phyloP scores from a whole-genome alignment of 2,113 vertebrate species.

The Lichenostomus cassidix region DNA sequence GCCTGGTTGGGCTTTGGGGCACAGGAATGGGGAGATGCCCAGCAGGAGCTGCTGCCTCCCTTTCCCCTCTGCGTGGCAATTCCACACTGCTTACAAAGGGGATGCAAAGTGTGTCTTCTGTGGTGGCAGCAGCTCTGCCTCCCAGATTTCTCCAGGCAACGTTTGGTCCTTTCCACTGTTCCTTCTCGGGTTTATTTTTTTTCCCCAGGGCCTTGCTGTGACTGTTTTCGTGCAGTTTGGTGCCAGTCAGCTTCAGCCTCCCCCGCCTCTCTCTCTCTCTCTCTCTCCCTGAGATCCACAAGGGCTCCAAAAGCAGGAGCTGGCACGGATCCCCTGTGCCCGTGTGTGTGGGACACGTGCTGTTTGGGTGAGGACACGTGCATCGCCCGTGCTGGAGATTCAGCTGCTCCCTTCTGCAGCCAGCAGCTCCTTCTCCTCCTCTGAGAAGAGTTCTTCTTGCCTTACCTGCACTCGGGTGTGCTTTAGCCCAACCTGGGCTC shows the following conservation, averaged over 20 bases:
- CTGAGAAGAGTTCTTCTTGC: neutral
- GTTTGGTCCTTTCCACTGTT: neutral
- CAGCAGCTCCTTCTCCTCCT: neutral
- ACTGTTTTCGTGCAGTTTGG: constrained; percentile 6
- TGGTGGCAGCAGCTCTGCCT: neutral
- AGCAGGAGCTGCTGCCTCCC: neutral
- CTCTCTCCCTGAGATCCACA: neutral
- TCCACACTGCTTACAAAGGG: neutral
- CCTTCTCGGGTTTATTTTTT: neutral
- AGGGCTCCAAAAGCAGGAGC: neutral
- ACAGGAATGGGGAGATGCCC: too few relatives aligned
- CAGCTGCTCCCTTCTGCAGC: neutral
- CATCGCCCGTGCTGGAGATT: neutral
- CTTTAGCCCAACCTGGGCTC: neutral
- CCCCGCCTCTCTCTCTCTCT: neutral
- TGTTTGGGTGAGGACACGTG: constrained; percentile 44
- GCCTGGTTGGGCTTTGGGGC: neutral
- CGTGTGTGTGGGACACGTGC: neutral
- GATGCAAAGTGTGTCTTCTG: neutral
- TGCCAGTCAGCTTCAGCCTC: constrained; percentile 21
- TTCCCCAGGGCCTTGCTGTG: neutral
- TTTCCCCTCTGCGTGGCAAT: neutral
- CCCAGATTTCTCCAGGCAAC: neutral
- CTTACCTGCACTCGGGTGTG: neutral
- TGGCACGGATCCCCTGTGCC: neutral